Percentiles rank a stretch among this genome's conserved stretches.
Conservation (phyloP, 2,113 vertebrate species). For the Rhodinocichla rosea region DNA sequence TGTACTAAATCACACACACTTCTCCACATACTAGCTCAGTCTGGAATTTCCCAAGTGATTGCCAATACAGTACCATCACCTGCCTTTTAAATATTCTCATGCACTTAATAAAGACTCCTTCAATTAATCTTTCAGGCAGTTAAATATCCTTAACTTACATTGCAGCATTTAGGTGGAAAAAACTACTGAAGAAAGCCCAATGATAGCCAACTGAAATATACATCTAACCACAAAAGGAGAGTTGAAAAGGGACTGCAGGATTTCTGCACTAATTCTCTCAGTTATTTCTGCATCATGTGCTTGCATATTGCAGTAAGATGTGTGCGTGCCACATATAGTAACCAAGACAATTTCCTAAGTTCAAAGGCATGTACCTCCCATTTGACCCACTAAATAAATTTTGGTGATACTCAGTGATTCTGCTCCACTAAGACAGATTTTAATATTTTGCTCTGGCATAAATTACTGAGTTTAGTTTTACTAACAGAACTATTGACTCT, state of each 20-base stretch:
- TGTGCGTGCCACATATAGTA: accelerated
- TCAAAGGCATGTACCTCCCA: background rate
- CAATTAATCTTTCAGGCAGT: background rate
- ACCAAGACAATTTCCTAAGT: background rate
- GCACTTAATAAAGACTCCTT: background rate
- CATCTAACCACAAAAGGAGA: background rate
- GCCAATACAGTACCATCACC: background rate
- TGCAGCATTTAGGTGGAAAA: background rate
- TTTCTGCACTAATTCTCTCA: conserved; percentile 21
- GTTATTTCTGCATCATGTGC: background rate
- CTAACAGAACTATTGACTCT: background rate
- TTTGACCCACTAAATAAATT: background rate
- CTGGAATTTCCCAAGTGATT: background rate
- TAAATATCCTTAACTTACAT: background rate
- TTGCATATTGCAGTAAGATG: background rate
- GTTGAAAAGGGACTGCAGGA: background rate
- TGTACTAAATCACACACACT: background rate
- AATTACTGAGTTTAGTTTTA: background rate
- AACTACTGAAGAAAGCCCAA: background rate
- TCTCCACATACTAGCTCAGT: background rate
- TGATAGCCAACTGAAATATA: background rate
- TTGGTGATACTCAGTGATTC: background rate
- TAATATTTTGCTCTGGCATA: background rate
- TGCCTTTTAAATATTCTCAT: background rate
- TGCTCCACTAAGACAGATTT: background rate